Conservation (phyloP, 2,888 invertebrate species). For the Pristionchus fissidentatus region DNA sequence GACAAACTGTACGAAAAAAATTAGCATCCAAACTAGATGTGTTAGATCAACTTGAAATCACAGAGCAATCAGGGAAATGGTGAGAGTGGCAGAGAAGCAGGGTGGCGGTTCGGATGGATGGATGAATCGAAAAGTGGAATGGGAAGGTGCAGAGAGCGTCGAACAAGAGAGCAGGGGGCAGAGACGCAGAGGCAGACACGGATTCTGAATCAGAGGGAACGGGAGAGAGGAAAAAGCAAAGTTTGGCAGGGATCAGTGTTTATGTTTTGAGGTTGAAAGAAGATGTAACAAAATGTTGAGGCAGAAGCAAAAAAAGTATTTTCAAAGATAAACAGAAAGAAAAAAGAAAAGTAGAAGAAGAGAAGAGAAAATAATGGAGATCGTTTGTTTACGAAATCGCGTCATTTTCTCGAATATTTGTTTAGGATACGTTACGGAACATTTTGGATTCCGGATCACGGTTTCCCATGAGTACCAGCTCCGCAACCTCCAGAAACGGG, state of each 20-base stretch:
- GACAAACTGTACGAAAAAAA: constrained; percentile 32
- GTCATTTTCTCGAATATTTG: too few species aligned
- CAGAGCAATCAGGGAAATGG: background rate
- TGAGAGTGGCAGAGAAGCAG: constrained; percentile 15
- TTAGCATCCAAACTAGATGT: constrained; percentile 36
- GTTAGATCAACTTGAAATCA: background rate
- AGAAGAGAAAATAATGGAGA: background rate
- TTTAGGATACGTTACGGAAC: too few species aligned
- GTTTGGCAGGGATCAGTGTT: too few species aligned
- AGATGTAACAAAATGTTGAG: background rate
- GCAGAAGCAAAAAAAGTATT: background rate
- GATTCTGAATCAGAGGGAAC: constrained; percentile 31
- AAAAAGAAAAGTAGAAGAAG: background rate
- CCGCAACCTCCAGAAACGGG: too few species aligned
- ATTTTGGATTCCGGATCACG: too few species aligned
- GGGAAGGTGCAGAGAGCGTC: background rate
- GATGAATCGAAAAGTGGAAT: constrained; percentile 9
- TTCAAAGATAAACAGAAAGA: background rate
- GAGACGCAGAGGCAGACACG: constrained; percentile 8
- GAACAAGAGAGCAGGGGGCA: too few species aligned
- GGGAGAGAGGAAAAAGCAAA: constrained; percentile 8
- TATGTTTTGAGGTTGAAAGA: background rate
- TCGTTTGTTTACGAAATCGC: background rate
- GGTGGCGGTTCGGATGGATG: too few species aligned
- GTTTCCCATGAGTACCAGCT: too few species aligned